These are phyloP conservation scores for Stenurella melanura DNA, from an alignment of 2,888 invertebrate genomes.

Conservation along the genomic window DNA sequence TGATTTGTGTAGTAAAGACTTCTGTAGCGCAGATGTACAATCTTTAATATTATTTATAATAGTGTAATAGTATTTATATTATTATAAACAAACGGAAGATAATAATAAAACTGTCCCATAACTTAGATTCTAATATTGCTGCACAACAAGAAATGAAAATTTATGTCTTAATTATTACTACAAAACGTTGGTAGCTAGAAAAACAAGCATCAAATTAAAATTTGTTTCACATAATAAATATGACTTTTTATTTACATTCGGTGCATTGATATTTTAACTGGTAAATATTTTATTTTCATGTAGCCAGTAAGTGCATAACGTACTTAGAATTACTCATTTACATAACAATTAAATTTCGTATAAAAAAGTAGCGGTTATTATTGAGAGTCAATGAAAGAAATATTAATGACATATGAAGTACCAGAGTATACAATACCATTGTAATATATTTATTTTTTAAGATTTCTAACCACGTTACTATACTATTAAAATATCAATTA, in stretches of 20 bases:
- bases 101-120: constrained; percentile 2
- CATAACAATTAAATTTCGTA: not conserved
- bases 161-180: not conserved
- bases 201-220: not conserved
- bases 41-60: not conserved
- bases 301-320: not conserved
- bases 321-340: not conserved
- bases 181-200: not conserved
- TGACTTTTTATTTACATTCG: not conserved
- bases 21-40: not conserved
- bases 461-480: no score
- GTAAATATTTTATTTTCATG: not conserved
- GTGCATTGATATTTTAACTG: not conserved
- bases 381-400: not conserved
- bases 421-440: not conserved
- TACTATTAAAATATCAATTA: no score
- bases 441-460: not conserved
- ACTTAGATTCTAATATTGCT: not conserved
- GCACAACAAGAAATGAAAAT: not conserved
- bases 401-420: not conserved
- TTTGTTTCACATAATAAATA: constrained; percentile 4
- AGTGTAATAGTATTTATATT: not conserved
- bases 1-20: not conserved
- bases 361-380: not conserved
- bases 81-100: constrained; percentile 3